Conservation (phyloP, 23 tunicate species). For the Aplidium turbinatum region DNA sequence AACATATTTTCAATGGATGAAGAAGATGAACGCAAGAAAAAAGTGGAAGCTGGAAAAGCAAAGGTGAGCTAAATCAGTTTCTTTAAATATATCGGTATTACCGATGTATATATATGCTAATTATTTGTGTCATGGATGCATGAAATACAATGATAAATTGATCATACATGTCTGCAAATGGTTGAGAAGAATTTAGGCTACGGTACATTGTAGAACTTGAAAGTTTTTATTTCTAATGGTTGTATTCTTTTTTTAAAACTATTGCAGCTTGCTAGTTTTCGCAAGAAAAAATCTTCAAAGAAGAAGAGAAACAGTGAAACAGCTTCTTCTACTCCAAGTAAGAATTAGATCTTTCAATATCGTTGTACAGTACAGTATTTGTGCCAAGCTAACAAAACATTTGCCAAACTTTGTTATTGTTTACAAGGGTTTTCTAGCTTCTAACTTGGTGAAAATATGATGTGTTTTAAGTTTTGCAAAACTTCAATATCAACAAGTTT, state of each 20-base stretch:
- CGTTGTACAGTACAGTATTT: neutral
- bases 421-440: no score
- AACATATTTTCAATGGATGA: conserved; percentile 39
- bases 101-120: neutral
- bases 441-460: no score
- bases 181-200: no score
- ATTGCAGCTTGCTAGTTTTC: conserved; percentile 77
- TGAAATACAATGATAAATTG: no score
- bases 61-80: conserved; percentile 35
- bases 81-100: no score
- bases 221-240: neutral
- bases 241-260: neutral
- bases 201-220: no score
- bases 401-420: no score
- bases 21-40: conserved; percentile 73
- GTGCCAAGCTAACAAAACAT: no score
- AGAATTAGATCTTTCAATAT: neutral
- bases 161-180: no score
- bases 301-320: conserved; percentile 34
- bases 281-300: conserved; percentile 46
- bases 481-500: neutral
- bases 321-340: conserved; percentile 32
- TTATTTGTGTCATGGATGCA: neutral
- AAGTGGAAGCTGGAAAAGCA: conserved; percentile 90
- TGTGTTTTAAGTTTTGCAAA: no score